Evolutionary conservation across 2,113 vertebrate species (phyloP), one percentile per base, ranked within the genome.

Genomic region (Barbus barbus): DNA sequence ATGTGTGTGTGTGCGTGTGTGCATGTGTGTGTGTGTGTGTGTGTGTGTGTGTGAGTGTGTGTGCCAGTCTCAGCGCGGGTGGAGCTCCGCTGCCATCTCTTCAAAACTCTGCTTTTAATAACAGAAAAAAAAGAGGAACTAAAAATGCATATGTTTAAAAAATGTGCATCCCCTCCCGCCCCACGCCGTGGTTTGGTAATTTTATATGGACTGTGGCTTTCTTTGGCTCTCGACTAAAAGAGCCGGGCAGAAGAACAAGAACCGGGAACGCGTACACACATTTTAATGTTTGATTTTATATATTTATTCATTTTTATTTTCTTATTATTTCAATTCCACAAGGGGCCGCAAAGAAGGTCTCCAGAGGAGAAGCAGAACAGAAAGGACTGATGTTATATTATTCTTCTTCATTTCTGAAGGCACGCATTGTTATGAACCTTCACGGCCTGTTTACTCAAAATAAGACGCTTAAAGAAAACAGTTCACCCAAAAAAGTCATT

Each of bases 181-280:
- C 83, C 84, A 71, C 84, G 76, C 90, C 92, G 93, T 56, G 92
- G 92, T 93, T 94, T 90, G 92, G 93, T 95, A 93, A 92, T 94
- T 93, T 94, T 94, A 93, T 94, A 94, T 94, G 93, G 92, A 93
- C 93, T 95, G 93, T 93, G 94, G 94, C 87, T 94, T 94, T 95
- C 87, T 94, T 94, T 95, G 94, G 94, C 94, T 93, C 83, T 82
- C 89, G 92, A 95, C 92, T 86, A 92, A 90, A 93, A 91, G 90
- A 92, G 88, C 86, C 84, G 86, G 90, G 90, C 84, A 78, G 73
- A 88, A 78, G 83, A 85, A 77, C 91, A 85, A 88, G 84, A 83
- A 81, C 65, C 77, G 65, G 46, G 83, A 84, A 85, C 85, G 78
- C 85, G 61, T 80, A 87, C 75, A 83, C 61, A 86, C 85, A 89